A percentile compares a stretch with the other conserved stretches of the same genome.
Conservation (phyloP, 1,140 invertebrate genomes). For the Saccostrea echinata region DNA sequence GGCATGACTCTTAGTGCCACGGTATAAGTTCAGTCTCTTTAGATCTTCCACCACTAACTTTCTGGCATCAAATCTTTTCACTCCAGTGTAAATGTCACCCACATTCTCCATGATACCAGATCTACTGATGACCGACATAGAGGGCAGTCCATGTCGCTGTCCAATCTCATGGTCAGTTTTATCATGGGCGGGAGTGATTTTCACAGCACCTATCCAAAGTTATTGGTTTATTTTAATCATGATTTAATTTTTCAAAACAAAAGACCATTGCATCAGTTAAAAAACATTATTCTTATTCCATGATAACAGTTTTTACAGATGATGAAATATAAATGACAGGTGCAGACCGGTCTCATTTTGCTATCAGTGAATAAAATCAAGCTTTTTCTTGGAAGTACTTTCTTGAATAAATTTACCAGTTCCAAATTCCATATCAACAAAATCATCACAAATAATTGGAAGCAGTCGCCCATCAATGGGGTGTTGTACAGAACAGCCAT, state of each 20-base stretch:
- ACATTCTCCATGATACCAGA: constrained; percentile 63
- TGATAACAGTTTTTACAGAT: no score
- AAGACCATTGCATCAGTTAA: no score
- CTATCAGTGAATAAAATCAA: no score
- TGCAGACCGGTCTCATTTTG: no score
- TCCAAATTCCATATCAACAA: constrained; percentile 95
- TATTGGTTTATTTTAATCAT: neutral
- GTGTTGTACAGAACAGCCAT: constrained; percentile 87
- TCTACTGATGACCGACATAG: neutral
- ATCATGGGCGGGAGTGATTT: constrained; percentile 99
- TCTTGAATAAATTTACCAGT: constrained; percentile 84
- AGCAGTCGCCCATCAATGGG: constrained; percentile 85
- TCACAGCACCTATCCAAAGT: constrained; percentile 89
- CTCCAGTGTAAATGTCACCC: constrained; percentile 84
- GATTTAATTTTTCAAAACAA: no score
- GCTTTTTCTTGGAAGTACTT: no score
- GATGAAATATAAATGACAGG: no score
- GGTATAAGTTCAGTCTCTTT: constrained; percentile 88
- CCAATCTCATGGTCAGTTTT: constrained; percentile 98
- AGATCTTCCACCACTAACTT: constrained; percentile 88
- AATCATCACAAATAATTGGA: constrained; percentile 93
- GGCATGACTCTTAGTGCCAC: constrained; percentile 91
- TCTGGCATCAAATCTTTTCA: constrained; percentile 95
- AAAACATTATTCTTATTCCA: no score
- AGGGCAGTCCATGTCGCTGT: constrained; percentile 88